phyloP scores from a whole-genome alignment of 2,888 invertebrate genomes.

The Hydraecia micacea region DNA sequence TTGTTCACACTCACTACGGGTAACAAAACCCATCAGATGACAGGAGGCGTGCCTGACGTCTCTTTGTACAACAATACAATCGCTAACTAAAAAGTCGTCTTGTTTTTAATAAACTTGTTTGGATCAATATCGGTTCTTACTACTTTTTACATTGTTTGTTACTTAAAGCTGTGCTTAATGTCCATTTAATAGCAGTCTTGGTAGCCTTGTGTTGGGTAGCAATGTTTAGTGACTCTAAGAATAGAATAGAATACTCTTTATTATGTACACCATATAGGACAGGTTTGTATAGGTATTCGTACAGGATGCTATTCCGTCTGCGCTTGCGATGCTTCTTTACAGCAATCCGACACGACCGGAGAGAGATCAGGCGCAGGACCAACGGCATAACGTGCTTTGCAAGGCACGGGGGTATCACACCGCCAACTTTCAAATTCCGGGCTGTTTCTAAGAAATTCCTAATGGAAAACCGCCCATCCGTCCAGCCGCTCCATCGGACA shows the following conservation, averaged over 20 bases:
- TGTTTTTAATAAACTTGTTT: neutral
- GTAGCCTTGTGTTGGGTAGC: neutral
- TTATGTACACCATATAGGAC: too few relatives aligned
- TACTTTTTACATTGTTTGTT: neutral
- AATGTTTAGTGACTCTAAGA: neutral
- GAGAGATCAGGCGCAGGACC: neutral
- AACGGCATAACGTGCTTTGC: neutral
- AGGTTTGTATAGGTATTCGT: neutral
- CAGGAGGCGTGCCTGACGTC: constrained; percentile 33
- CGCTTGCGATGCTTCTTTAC: neutral
- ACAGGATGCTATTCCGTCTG: too few relatives aligned
- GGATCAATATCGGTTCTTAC: neutral
- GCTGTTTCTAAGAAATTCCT: neutral
- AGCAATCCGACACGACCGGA: neutral
- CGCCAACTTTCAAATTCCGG: neutral
- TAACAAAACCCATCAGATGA: neutral
- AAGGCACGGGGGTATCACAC: neutral
- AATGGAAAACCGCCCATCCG: neutral
- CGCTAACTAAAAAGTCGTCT: neutral
- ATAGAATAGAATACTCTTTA: too few relatives aligned
- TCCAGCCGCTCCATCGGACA: neutral
- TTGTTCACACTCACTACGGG: neutral
- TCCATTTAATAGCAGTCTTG: neutral
- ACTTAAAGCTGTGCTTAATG: neutral
- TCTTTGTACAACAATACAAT: neutral